These are phyloP conservation scores for Carassius auratus DNA, from an alignment of 2,113 vertebrate genomes.

Conservation along the genomic window DNA sequence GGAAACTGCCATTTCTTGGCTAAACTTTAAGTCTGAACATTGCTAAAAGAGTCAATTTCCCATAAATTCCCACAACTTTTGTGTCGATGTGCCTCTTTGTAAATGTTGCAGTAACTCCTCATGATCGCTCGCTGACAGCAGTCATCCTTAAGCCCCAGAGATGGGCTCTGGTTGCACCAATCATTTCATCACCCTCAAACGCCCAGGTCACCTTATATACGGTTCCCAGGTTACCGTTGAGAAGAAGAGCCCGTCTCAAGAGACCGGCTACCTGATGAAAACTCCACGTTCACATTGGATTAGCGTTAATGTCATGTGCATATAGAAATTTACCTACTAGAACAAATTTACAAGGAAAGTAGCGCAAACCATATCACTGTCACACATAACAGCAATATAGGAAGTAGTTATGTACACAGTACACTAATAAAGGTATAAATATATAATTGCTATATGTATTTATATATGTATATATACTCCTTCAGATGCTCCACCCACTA, in stretches of 20 bases:
- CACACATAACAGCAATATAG: constrained; percentile 94
- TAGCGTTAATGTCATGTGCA: constrained; percentile 63
- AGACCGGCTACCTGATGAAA: constrained; percentile 5
- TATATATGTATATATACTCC: constrained; percentile 59
- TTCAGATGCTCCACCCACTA: constrained; percentile 68
- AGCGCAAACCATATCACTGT: constrained; percentile 94
- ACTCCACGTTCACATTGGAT: constrained; percentile 65
- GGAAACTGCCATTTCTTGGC: neutral
- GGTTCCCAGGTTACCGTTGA: constrained; percentile 9
- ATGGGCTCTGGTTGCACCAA: constrained; percentile 12
- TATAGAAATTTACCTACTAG: constrained; percentile 78
- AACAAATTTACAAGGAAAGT: constrained; percentile 97
- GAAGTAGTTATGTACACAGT: constrained; percentile 83
- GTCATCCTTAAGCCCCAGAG: constrained; percentile 23
- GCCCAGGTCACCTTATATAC: constrained; percentile 34
- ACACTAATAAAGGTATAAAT: constrained; percentile 46
- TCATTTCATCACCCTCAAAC: constrained; percentile 39
- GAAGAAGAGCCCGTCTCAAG: neutral
- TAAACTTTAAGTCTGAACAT: neutral
- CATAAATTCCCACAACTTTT: neutral
- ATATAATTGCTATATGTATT: constrained; percentile 46
- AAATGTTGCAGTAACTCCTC: constrained; percentile 35
- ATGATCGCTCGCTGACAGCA: neutral
- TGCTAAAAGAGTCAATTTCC: neutral
- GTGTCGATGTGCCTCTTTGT: neutral